phyloP scores from a whole-genome alignment of 2,888 invertebrate genomes.

The Oscheius onirici region DNA sequence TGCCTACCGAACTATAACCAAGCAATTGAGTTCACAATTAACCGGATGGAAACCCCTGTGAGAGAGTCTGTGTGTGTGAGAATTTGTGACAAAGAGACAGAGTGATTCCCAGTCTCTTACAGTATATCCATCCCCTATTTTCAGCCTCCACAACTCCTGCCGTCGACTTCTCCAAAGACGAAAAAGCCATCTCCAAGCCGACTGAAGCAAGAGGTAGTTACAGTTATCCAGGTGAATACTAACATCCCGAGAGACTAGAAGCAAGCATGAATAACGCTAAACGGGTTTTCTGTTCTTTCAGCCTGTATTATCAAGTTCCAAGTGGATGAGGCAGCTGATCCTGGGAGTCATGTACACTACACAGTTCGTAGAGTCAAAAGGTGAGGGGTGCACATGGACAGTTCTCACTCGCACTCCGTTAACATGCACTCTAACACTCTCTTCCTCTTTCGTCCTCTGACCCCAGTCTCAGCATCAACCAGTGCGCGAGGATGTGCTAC shows the following conservation, averaged over 20 bases:
- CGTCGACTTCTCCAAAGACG: neutral
- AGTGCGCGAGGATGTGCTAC: constrained; percentile 67
- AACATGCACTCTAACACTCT: neutral
- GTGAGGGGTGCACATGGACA: constrained; percentile 38
- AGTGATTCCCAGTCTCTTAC: too few species aligned
- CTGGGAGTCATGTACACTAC: constrained; percentile 47
- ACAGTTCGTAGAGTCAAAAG: constrained; percentile 49
- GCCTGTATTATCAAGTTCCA: constrained; percentile 69
- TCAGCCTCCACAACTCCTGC: too few species aligned
- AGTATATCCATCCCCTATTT: too few species aligned
- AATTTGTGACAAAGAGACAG: too few species aligned
- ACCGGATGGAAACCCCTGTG: too few species aligned
- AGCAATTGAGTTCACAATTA: too few species aligned
- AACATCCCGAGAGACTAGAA: neutral
- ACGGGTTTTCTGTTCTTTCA: constrained; percentile 40
- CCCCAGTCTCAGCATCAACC: constrained; percentile 57
- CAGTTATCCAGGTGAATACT: constrained; percentile 10
- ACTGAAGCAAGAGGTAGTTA: constrained; percentile 11
- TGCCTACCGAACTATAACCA: too few species aligned
- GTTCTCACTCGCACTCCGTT: constrained; percentile 1
- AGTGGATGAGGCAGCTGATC: constrained; percentile 51
- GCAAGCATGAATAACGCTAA: constrained; percentile 25
- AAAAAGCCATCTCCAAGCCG: neutral
- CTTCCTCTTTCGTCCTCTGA: neutral
- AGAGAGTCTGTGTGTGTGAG: too few species aligned